Conservation (phyloP, 2,888 invertebrate genomes). For the Apoderus coryli region DNA sequence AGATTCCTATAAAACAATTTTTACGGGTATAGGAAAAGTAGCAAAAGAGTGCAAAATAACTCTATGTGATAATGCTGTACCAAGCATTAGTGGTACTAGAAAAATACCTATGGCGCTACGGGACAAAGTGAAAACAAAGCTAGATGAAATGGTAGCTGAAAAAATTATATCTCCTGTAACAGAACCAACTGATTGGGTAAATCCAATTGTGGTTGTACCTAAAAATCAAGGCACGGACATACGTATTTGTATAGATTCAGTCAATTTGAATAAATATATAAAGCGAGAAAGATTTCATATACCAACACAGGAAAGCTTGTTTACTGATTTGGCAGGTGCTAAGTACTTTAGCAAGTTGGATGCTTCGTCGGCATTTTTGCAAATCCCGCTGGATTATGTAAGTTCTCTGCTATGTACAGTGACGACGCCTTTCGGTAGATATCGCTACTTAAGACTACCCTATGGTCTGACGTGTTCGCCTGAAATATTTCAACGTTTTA, state of each 20-base stretch:
- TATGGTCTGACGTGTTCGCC: slow-evolving; percentile 7
- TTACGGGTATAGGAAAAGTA: slow-evolving; percentile 12
- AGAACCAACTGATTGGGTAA: slow-evolving; percentile 12
- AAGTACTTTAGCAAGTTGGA: no score
- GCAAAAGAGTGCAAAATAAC: slow-evolving; percentile 9
- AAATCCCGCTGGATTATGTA: slow-evolving; percentile 12
- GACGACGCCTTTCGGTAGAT: slow-evolving; percentile 10
- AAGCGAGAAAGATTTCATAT: slow-evolving; percentile 10
- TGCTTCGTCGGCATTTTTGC: slow-evolving; percentile 14
- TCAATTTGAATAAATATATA: slow-evolving; percentile 9
- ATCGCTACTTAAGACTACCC: slow-evolving; percentile 9
- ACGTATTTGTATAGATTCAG: slow-evolving; percentile 11
- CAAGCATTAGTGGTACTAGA: slow-evolving; percentile 8
- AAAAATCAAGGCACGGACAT: slow-evolving; percentile 12
- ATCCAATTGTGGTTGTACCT: slow-evolving; percentile 10
- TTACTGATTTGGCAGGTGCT: slow-evolving; percentile 6
- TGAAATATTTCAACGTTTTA: slow-evolving; percentile 9
- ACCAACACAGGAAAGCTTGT: slow-evolving; percentile 11
- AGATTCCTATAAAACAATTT: slow-evolving; percentile 6
- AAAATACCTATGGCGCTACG: slow-evolving; percentile 12
- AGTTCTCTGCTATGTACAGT: slow-evolving; percentile 12
- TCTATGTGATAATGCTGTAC: slow-evolving; percentile 10
- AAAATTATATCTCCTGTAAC: no score
- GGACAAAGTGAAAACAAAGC: slow-evolving; percentile 12
- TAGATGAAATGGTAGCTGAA: no score